phyloP scores from a whole-genome alignment of 1,140 invertebrate genomes.

The Pseudachorutes palmiensis region DNA sequence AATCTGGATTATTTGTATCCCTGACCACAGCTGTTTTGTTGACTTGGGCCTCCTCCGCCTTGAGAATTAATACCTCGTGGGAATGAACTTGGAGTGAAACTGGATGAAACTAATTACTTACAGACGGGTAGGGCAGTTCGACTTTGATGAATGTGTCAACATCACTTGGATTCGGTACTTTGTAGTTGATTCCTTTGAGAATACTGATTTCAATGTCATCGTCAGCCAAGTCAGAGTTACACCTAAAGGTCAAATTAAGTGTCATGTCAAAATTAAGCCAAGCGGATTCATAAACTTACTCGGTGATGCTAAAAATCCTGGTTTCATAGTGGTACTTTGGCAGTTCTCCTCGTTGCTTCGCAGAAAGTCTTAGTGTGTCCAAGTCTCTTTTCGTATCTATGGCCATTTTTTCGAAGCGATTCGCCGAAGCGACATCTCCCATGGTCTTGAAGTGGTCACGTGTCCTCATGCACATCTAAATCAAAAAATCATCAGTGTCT shows the following conservation, averaged over 20 bases:
- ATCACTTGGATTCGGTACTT: conserved; percentile 73
- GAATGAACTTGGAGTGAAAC: no score
- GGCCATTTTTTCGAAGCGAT: conserved; percentile 80
- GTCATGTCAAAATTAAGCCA: not conserved
- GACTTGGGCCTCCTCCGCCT: conserved; percentile 64
- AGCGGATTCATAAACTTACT: conserved; percentile 24
- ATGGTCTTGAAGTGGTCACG: conserved; percentile 82
- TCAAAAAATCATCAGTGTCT: not conserved
- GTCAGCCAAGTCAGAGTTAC: conserved; percentile 84
- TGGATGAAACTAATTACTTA: no score
- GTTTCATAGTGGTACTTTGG: conserved; percentile 92
- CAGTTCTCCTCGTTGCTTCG: conserved; percentile 50
- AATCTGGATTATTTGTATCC: conserved; percentile 81
- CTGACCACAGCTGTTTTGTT: conserved; percentile 69
- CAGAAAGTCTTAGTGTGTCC: conserved; percentile 67
- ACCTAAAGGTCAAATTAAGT: conserved; percentile 43
- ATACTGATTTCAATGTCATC: conserved; percentile 82
- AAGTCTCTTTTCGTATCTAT: conserved; percentile 77
- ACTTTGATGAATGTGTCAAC: conserved; percentile 89
- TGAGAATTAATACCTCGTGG: conserved; percentile 39
- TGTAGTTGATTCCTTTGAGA: conserved; percentile 78
- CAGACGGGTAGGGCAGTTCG: conserved; percentile 83
- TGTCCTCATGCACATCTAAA: conserved; percentile 70
- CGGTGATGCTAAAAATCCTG: conserved; percentile 40
- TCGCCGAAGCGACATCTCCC: conserved; percentile 83